Percentiles rank a stretch among this genome's conserved stretches.
These are phyloP conservation scores for Ceyx margarethae DNA, from an alignment of 2,113 vertebrate genomes.

Conservation along the genomic window DNA sequence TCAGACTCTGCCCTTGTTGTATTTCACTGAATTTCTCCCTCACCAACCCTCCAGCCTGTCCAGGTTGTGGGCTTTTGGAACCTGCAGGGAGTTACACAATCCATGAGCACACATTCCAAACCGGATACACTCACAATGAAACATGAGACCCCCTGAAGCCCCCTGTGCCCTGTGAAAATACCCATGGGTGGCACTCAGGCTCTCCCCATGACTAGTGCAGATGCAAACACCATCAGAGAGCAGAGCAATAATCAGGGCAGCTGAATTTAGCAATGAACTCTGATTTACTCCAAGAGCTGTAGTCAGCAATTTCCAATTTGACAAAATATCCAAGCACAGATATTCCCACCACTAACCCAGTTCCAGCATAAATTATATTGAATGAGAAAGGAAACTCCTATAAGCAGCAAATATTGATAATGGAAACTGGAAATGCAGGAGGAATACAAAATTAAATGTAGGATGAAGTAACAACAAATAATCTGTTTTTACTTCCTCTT, in stretches of 20 bases:
- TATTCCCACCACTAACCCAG: conserved; percentile 4
- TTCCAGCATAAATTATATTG: conserved; percentile 19
- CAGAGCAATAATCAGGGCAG: conserved; percentile 16
- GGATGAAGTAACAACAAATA: not conserved
- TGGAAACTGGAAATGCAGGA: not conserved
- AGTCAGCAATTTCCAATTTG: conserved; percentile 44
- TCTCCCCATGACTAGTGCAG: not conserved
- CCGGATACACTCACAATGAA: not conserved
- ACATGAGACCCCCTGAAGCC: not conserved
- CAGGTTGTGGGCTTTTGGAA: not conserved
- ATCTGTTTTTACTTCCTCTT: not conserved
- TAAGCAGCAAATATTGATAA: conserved; percentile 34
- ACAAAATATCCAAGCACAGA: conserved; percentile 27
- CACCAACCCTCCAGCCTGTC: too few relatives aligned
- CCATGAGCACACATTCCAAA: not conserved
- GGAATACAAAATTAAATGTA: not conserved
- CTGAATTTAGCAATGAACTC: conserved; percentile 39
- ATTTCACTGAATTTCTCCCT: too few relatives aligned
- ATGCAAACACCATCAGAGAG: not conserved
- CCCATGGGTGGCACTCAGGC: not conserved
- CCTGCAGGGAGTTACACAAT: not conserved
- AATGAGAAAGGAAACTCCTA: conserved; percentile 7
- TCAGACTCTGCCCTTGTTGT: too few relatives aligned
- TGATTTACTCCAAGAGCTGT: conserved; percentile 14
- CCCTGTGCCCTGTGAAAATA: not conserved